Conservation (phyloP, 2,797 vertebrate species). For the Allobates femoralis region DNA sequence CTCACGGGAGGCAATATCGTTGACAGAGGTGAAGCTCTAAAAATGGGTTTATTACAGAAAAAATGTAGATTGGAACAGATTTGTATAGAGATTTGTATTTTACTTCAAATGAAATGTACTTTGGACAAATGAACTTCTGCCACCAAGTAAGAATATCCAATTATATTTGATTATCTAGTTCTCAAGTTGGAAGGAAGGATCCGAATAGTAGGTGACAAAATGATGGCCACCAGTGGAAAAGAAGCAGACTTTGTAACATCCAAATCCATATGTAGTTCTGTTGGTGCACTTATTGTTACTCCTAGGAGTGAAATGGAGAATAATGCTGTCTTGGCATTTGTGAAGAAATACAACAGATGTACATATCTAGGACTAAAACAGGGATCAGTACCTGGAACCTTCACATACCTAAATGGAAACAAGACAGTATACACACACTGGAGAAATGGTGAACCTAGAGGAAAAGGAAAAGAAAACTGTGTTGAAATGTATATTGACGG, state of each 20-base stretch:
- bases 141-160: too few species aligned
- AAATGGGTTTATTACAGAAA: too few species aligned
- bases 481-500: constrained; percentile 77
- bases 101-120: too few species aligned
- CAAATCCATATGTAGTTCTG: constrained; percentile 61
- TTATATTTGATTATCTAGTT: constrained; percentile 65
- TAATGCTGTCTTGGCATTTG: constrained; percentile 66
- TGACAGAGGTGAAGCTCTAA: too few species aligned
- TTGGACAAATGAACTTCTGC: too few species aligned
- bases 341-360: constrained; percentile 66
- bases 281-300: constrained; percentile 68
- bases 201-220: constrained; percentile 67
- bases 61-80: too few species aligned
- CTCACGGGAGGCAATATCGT: too few species aligned
- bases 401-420: constrained; percentile 65
- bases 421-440: constrained; percentile 69
- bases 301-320: constrained; percentile 69
- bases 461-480: constrained; percentile 70
- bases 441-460: constrained; percentile 70
- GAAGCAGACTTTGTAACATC: constrained; percentile 64
- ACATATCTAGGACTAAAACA: constrained; percentile 71
- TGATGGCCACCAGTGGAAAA: constrained; percentile 71
- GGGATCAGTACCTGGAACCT: constrained; percentile 62
- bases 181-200: constrained; percentile 68
- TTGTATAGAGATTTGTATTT: too few species aligned